Conservation (phyloP, 1,140 invertebrate species). For the Sminthurinus signatus region DNA sequence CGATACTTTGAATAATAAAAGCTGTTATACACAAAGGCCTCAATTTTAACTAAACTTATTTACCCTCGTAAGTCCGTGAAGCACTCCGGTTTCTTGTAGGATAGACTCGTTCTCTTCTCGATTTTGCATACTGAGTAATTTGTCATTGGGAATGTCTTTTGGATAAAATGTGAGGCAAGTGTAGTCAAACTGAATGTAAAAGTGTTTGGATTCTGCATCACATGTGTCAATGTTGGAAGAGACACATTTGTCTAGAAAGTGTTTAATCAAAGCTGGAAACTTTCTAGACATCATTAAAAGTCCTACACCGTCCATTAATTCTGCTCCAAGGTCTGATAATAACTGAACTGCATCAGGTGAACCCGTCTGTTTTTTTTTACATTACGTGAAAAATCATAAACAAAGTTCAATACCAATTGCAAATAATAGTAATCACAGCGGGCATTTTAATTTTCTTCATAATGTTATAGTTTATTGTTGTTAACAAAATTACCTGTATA, state of each 20-base stretch:
- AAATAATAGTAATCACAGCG: background rate
- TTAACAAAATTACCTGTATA: slow-evolving; percentile 26
- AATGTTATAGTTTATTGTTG: too few relatives aligned
- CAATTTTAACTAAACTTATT: too few relatives aligned
- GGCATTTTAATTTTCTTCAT: too few relatives aligned
- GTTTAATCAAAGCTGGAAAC: slow-evolving; percentile 24
- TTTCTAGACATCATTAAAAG: slow-evolving; percentile 36
- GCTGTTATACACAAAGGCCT: too few relatives aligned
- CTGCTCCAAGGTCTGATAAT: slow-evolving; percentile 38
- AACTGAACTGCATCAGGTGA: slow-evolving; percentile 39
- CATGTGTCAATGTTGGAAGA: slow-evolving; percentile 39
- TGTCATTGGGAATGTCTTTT: slow-evolving; percentile 40
- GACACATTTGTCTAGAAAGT: slow-evolving; percentile 27
- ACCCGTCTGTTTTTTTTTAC: slow-evolving; percentile 26
- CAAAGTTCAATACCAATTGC: background rate
- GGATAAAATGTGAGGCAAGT: slow-evolving; percentile 40
- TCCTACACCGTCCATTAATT: slow-evolving; percentile 36
- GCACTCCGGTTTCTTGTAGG: slow-evolving; percentile 38
- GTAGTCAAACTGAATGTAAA: slow-evolving; percentile 42
- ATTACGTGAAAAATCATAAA: too few relatives aligned
- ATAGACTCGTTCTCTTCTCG: slow-evolving; percentile 39
- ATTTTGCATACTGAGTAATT: slow-evolving; percentile 39
- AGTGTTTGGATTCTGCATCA: slow-evolving; percentile 41
- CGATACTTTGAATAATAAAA: too few relatives aligned
- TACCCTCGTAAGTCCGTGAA: slow-evolving; percentile 39